These are phyloP conservation scores for Tapera naevia DNA, from an alignment of 2,797 vertebrate species.

Conservation along the genomic window DNA sequence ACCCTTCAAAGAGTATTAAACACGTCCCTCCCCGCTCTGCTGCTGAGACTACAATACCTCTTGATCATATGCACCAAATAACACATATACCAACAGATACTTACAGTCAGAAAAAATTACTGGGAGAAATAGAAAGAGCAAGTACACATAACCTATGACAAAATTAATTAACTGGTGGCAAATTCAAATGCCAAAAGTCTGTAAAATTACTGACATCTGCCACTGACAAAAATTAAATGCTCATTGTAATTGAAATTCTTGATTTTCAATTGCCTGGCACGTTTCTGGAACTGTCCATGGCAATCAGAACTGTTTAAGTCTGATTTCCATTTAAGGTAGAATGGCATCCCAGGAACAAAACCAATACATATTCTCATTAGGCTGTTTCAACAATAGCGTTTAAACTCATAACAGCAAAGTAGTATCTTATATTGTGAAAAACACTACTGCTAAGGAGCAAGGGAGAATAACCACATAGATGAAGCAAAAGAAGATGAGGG, in stretches of 20 bases:
- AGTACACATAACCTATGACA: neutral
- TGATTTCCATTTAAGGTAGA: neutral
- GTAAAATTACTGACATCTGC: neutral
- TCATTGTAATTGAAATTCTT: neutral
- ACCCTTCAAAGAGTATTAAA: neutral
- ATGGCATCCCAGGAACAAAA: neutral
- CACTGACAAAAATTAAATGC: neutral
- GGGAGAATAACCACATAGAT: neutral
- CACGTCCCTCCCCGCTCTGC: neutral
- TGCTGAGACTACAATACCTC: neutral
- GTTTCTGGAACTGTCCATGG: neutral
- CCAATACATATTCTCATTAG: neutral
- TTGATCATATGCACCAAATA: neutral
- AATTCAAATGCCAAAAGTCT: neutral
- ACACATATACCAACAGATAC: neutral
- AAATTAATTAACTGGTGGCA: neutral
- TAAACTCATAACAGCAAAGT: neutral
- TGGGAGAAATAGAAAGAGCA: neutral
- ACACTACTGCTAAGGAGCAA: neutral
- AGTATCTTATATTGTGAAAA: neutral
- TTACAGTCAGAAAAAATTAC: neutral
- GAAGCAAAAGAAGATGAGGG: neutral
- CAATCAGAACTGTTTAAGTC: neutral
- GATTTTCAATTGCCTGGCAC: rapidly evolving
- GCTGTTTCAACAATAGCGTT: neutral